phyloP scores from a whole-genome alignment of 1,140 invertebrate species.

The Parapsyche elsis region DNA sequence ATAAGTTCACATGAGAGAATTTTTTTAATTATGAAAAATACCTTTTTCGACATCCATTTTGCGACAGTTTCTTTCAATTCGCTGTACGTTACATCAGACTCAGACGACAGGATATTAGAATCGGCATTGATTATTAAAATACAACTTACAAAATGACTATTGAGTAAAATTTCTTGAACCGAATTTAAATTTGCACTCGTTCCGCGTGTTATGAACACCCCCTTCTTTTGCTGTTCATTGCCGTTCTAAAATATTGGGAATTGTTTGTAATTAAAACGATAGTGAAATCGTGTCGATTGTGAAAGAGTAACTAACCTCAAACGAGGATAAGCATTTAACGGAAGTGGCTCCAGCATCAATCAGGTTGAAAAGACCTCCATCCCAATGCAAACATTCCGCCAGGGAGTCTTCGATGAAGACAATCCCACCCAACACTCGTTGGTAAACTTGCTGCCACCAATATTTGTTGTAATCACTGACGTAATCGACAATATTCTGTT shows the following conservation, averaged over 20 bases:
- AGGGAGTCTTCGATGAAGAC: conserved; percentile 71
- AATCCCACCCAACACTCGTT: conserved; percentile 70
- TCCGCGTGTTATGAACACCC: conserved; percentile 70
- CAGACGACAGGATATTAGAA: conserved; percentile 62
- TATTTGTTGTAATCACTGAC: conserved; percentile 47
- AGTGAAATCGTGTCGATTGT: too few relatives aligned
- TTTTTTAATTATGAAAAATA: conserved; percentile 41
- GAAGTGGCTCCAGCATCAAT: conserved; percentile 67
- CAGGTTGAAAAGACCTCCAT: conserved; percentile 70
- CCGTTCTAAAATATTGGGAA: conserved; percentile 58
- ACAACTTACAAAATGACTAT: conserved; percentile 70
- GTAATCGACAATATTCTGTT: background rate
- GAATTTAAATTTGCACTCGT: conserved; percentile 65
- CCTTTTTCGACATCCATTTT: conserved; percentile 62
- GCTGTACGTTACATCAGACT: conserved; percentile 58
- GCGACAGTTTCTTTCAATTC: conserved; percentile 61
- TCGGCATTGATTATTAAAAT: conserved; percentile 66
- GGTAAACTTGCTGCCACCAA: conserved; percentile 70
- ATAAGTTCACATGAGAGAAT: conserved; percentile 4
- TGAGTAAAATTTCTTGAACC: conserved; percentile 67
- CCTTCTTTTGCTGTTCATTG: conserved; percentile 66
- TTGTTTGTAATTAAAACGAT: too few relatives aligned
- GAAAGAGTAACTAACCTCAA: conserved; percentile 65
- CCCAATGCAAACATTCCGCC: conserved; percentile 73
- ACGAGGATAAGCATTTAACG: conserved; percentile 72